These are phyloP conservation scores for Limnephilus auricula DNA, from an alignment of 2,888 invertebrate species.

Conservation along the genomic window DNA sequence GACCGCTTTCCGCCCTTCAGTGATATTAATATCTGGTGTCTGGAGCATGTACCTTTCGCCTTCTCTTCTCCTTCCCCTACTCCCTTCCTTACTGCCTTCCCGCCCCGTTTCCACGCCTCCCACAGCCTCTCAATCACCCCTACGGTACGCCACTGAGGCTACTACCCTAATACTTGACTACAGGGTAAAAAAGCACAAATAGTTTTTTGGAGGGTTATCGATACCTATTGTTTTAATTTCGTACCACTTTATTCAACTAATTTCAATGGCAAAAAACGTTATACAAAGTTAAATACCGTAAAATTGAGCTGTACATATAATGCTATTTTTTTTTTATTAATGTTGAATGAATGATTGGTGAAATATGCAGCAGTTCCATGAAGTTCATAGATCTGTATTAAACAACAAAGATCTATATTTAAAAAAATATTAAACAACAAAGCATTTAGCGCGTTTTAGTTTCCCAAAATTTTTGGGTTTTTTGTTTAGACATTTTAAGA, in stretches of 20 bases:
- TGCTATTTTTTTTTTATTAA: no score
- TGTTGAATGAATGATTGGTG: no score
- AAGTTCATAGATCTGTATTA: no score
- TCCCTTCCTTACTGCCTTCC: neutral
- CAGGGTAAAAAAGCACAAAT: neutral
- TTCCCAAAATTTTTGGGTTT: no score
- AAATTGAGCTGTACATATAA: no score
- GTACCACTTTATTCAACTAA: neutral
- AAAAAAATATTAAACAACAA: no score
- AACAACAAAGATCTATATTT: no score
- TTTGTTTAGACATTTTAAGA: no score
- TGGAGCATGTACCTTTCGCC: constrained; percentile 38
- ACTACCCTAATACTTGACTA: constrained; percentile 17
- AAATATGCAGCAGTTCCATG: no score
- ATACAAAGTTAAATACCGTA: no score
- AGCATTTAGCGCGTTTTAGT: no score
- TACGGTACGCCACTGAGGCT: neutral
- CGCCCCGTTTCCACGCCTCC: neutral
- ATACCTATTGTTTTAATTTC: neutral
- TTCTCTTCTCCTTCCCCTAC: neutral
- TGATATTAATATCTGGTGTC: constrained; percentile 47
- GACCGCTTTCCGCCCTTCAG: constrained; percentile 41
- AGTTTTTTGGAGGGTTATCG: neutral
- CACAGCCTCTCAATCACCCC: neutral
- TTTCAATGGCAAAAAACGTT: neutral